Percentiles rank a stretch among this genome's conserved stretches.
Conservation (phyloP, 2,888 invertebrate genomes). For the Mesorhabditis spiculigera region DNA sequence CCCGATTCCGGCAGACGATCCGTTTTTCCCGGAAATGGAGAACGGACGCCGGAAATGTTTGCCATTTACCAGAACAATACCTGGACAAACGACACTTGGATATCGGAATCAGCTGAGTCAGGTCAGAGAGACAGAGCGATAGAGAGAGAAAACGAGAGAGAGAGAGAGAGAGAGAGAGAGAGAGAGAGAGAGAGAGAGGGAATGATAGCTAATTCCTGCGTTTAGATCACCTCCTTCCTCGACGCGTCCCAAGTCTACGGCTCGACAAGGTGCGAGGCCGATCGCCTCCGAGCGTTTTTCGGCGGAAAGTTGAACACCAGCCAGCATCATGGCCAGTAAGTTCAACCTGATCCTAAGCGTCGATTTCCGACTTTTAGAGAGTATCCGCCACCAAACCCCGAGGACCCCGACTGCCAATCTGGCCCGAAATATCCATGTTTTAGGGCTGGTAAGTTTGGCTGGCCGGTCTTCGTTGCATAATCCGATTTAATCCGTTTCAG, state of each 20-base stretch:
- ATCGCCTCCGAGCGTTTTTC: slow-evolving; percentile 40
- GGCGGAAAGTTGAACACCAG: slow-evolving; percentile 50
- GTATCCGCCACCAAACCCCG: slow-evolving; percentile 62
- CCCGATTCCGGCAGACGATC: neutral
- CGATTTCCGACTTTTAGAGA: slow-evolving; percentile 17
- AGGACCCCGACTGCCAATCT: slow-evolving; percentile 64
- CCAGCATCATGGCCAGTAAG: slow-evolving; percentile 10
- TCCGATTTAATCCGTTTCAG: too few relatives aligned
- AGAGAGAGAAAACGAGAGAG: too few relatives aligned
- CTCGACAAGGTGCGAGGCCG: slow-evolving; percentile 51
- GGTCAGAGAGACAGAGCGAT: slow-evolving; percentile 16
- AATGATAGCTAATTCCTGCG: neutral
- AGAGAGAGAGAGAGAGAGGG: neutral
- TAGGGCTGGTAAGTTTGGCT: too few relatives aligned
- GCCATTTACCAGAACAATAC: slow-evolving; percentile 78
- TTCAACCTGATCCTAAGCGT: neutral
- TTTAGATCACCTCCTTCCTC: slow-evolving; percentile 69
- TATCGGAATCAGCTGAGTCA: slow-evolving; percentile 70
- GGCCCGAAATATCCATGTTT: slow-evolving; percentile 33
- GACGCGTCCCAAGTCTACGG: slow-evolving; percentile 57
- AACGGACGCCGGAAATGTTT: slow-evolving; percentile 25
- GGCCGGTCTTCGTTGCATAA: too few relatives aligned
- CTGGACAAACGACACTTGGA: slow-evolving; percentile 67
- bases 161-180: too few relatives aligned
- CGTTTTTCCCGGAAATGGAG: slow-evolving; percentile 71